Evolutionary conservation across 30 jellyfish, hydroid and myxozoan genomes (phyloP).

Genomic region (Aurelia aurita complex sp. Pacific): DNA sequence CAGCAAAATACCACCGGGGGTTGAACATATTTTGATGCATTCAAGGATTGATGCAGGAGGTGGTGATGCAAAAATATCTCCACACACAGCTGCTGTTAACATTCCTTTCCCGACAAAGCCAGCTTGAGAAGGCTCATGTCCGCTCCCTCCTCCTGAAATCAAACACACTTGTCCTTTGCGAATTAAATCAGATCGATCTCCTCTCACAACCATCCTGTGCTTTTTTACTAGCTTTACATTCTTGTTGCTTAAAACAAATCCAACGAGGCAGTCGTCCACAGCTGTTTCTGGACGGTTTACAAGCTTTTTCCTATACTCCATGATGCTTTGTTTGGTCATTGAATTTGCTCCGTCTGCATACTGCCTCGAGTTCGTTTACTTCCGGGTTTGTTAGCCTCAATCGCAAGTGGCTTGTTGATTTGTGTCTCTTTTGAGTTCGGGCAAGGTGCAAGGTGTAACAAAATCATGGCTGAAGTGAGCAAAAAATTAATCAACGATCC

Average conservation of each 20-base stretch:
- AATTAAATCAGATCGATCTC: conserved; percentile 55
- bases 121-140: conserved; percentile 96
- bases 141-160: conserved; percentile 98
- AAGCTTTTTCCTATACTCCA: conserved; percentile 22
- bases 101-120: conserved; percentile 96
- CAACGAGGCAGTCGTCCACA: conserved; percentile 82
- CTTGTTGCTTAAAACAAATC: conserved; percentile 57
- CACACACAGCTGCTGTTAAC: conserved; percentile 98
- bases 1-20: conserved; percentile 84
- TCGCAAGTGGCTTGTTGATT: too few relatives aligned
- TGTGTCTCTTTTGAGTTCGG: too few relatives aligned
- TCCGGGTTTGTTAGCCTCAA: too few relatives aligned
- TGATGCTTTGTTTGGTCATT: too few relatives aligned
- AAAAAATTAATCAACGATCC: conserved; percentile 87
- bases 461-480: conserved; percentile 2
- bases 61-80: conserved; percentile 96
- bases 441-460: too few relatives aligned
- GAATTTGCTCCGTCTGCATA: too few relatives aligned
- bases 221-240: conserved; percentile 47
- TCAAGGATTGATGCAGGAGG: conserved; percentile 77
- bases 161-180: conserved; percentile 75
- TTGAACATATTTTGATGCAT: conserved; percentile 78
- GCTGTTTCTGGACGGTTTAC: conserved; percentile 70
- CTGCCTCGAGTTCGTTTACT: too few relatives aligned
- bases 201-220: conserved; percentile 66